Percentiles rank a stretch among this genome's conserved stretches.
These are phyloP conservation scores for Melieria picta DNA, from an alignment of 2,888 invertebrate species.

Conservation along the genomic window DNA sequence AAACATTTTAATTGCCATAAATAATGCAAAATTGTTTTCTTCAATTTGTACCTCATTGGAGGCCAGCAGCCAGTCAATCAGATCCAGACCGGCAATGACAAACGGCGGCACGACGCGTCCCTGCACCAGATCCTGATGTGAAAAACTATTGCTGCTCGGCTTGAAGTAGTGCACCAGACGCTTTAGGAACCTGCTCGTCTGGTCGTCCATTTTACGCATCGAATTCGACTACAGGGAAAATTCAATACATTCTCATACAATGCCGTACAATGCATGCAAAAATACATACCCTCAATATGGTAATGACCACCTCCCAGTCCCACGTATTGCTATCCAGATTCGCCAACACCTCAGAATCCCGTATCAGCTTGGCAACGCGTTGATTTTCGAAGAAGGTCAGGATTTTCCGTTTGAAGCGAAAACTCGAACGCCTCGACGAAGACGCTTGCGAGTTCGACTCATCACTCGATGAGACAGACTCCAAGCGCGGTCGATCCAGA, in stretches of 20 bases:
- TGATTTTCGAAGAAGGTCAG: slow-evolving; percentile 69
- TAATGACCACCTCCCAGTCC: slow-evolving; percentile 93
- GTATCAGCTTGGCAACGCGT: slow-evolving; percentile 76
- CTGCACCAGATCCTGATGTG: slow-evolving; percentile 78
- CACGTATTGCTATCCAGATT: slow-evolving; percentile 84
- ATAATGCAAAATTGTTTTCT: background rate
- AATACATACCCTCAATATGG: slow-evolving; percentile 76
- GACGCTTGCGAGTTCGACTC: slow-evolving; percentile 61
- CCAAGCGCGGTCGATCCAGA: slow-evolving; percentile 64
- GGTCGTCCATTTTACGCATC: slow-evolving; percentile 73
- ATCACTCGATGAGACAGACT: slow-evolving; percentile 67
- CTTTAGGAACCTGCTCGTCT: slow-evolving; percentile 74
- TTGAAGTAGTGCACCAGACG: slow-evolving; percentile 85
- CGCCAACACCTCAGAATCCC: slow-evolving; percentile 83
- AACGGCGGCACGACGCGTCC: slow-evolving; percentile 59
- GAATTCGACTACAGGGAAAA: slow-evolving; percentile 62
- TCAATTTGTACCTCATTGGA: slow-evolving; percentile 50
- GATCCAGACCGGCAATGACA: slow-evolving; percentile 63
- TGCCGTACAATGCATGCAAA: background rate
- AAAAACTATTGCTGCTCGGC: slow-evolving; percentile 88
- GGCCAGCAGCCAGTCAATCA: slow-evolving; percentile 63
- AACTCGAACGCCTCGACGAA: slow-evolving; percentile 59
- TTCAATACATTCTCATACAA: background rate
- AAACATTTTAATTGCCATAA: slow-evolving; percentile 9
- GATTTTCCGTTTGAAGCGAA: slow-evolving; percentile 64